Base-by-base conservation (phyloP, 2,797 vertebrate genomes). In the Muscicapa striata region DNA sequence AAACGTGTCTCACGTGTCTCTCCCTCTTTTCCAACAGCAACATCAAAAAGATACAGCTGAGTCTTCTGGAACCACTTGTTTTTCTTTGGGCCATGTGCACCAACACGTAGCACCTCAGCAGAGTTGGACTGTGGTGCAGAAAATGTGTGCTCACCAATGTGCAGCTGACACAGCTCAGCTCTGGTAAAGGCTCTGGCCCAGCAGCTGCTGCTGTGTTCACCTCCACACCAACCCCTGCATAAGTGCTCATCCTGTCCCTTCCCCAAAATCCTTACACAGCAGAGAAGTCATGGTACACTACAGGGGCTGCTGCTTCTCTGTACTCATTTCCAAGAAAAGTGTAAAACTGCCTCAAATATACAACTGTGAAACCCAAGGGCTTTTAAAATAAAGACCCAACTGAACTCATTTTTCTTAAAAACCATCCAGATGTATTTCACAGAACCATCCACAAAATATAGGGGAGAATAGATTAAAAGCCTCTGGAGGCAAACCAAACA, bases 61-160 rank as follows among this genome's bases (percentile, higher is more conserved):
- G 15, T 64, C 10, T 21, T 73, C 24, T 11, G 36, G 40, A 79
- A 38, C 13, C 17, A 10, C 11, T 15, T 16, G 36, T 11, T 66
- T 64, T 70, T 1, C 34, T 26, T 4, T 63, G 20, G 12, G 20
- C 38, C n/a, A 3, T 0, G 0, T 27, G 32, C 63, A 52, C 1
- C 13, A 32, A 32, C 2, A 30, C 1, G 3, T 0, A 68, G 66
- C 62, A 85, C 30, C 59, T 52, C 59, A 57, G 40, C 57, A 51
- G 48, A 2, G 48, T 2, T 58, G 22, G 27, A 21, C 9, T 1
- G 0, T 2, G 11, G 9, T 2, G 32, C 0, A 57, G 18, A 16
- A n/a, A n/a, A 63, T 0, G 2, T 8, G 21, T 9, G 20, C 36
- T 67, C 74, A 22, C 8, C 30, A 13, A 7, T 0, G 63, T 2